These are phyloP conservation scores for Trachymyrmex cornetzi DNA, from an alignment of 1,140 invertebrate genomes.

Conservation along the genomic window DNA sequence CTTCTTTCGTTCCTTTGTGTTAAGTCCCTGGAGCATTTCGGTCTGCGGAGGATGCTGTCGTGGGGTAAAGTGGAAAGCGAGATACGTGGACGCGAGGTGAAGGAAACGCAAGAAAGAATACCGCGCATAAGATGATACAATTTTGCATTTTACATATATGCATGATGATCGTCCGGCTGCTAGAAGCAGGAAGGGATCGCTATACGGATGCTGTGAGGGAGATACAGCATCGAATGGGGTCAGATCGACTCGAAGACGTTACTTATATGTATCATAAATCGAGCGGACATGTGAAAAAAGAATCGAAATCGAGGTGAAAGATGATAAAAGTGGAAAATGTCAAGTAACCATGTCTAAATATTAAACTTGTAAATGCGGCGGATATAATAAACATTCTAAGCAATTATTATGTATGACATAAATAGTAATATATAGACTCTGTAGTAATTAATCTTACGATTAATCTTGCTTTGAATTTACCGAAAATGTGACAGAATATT, in stretches of 20 bases:
- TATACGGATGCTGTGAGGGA: background rate
- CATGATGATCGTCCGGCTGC: slow-evolving; percentile 66
- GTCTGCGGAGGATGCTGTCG: slow-evolving; percentile 28
- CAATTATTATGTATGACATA: background rate
- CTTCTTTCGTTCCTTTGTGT: slow-evolving; percentile 18
- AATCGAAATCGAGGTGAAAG: background rate
- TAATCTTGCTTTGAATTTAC: background rate
- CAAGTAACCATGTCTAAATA: background rate
- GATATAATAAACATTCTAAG: background rate
- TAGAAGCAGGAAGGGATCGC: slow-evolving; percentile 4
- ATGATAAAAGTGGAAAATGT: background rate
- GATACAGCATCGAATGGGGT: slow-evolving; percentile 28
- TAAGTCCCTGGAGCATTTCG: slow-evolving; percentile 68
- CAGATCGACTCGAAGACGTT: slow-evolving; percentile 12
- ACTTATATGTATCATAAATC: slow-evolving; percentile 32
- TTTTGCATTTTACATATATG: slow-evolving; percentile 77
- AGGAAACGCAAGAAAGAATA: slow-evolving; percentile 59
- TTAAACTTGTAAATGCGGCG: background rate
- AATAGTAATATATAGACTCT: too few species aligned
- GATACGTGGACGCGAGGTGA: slow-evolving; percentile 19
- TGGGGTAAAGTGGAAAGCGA: slow-evolving; percentile 37
- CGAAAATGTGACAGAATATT: background rate
- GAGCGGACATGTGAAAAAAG: background rate
- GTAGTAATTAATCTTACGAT: background rate
- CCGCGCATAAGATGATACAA: slow-evolving; percentile 66